Evolutionary conservation across 2,888 invertebrate species (phyloP), one percentile per base, ranked within the genome.

Genomic region (Lasioglossum marginatum): DNA sequence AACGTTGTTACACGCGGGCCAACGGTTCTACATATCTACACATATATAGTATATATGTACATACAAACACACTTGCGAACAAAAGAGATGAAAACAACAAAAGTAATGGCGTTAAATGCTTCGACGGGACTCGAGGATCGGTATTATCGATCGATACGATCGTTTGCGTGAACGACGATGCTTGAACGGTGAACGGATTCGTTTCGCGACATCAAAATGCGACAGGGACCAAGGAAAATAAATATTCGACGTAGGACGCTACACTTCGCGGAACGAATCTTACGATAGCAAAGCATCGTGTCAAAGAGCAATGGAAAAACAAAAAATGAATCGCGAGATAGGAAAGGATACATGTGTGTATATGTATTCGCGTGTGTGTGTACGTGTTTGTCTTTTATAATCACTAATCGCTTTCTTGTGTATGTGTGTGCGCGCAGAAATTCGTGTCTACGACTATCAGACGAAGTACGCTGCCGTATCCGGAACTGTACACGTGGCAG

Each of bases 371-470:
- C 10, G 34, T 1, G 31, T 12, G n/a, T 12, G 12, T 14, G 34
- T 37, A 1, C 66, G 19, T 68, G 34, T 23, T 4, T 4, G 75
- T 74, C 63, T 34, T 82, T 71, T 77, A 60, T 52, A 79, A 60
- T 78, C 79, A 68, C n/a, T 70, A 81, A 78, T 82, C 71, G 70
- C 48, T 82, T 52, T 52, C 19, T 57, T 40, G 82, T 81, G 6
- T 66, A 34, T 34, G 14, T 34, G 66, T 40, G 52, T 40, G 83
- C 81, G 86, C 94, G 57, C 94, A 98, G 98, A 99, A 98, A 97
- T 97, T 98, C 96, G 98, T 98, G 66, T 98, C 98, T 90, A 98
- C 98, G 10, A 97, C 97, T 4, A 96, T 99, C 87, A 96, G 98
- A 70, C 98, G 98, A 37, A 98, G 98, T 23, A 97, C 97, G 88